phyloP scores from a whole-genome alignment of 2,797 vertebrate genomes.

The Denticeps clupeoides region DNA sequence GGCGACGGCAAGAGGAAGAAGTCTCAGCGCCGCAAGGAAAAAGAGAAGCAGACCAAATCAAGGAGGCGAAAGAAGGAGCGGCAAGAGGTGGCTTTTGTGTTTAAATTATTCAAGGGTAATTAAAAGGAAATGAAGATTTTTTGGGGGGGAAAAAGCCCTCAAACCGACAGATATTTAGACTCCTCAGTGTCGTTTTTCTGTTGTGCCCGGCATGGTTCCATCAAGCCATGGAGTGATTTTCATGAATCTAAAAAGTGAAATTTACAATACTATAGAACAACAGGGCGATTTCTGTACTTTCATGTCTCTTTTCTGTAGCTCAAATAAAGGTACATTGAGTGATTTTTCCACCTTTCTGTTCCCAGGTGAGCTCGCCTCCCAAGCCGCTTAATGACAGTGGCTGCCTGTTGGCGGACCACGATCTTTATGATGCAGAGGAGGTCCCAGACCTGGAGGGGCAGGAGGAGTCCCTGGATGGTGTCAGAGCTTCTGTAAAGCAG shows the following conservation, averaged over 20 bases:
- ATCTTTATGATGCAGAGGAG: slow-evolving; percentile 83
- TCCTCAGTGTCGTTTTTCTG: too few relatives aligned
- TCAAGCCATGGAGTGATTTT: too few relatives aligned
- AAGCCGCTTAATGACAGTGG: slow-evolving; percentile 77
- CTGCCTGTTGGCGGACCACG: slow-evolving; percentile 73
- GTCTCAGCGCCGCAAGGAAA: slow-evolving; percentile 50
- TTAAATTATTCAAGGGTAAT: not conserved
- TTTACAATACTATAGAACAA: too few relatives aligned
- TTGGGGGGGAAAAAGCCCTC: too few relatives aligned
- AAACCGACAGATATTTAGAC: too few relatives aligned
- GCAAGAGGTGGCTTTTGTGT: slow-evolving; percentile 37
- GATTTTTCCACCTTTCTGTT: not conserved
- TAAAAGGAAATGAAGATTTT: too few relatives aligned
- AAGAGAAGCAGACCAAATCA: slow-evolving; percentile 51
- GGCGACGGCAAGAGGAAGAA: slow-evolving; percentile 40
- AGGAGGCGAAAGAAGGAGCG: slow-evolving; percentile 54
- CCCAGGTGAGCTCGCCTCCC: slow-evolving; percentile 34
- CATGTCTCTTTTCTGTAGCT: too few relatives aligned
- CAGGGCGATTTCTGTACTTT: too few relatives aligned
- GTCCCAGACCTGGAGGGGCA: slow-evolving; percentile 66
- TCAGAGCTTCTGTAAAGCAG: slow-evolving; percentile 66
- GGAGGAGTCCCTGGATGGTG: slow-evolving; percentile 77
- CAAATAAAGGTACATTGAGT: too few relatives aligned
- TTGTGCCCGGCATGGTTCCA: too few relatives aligned
- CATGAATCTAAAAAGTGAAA: too few relatives aligned